A percentile compares a stretch with the other conserved stretches of the same genome.
Conservation (phyloP, 2,888 invertebrate species). For the Leptodirus hochenwartii region DNA sequence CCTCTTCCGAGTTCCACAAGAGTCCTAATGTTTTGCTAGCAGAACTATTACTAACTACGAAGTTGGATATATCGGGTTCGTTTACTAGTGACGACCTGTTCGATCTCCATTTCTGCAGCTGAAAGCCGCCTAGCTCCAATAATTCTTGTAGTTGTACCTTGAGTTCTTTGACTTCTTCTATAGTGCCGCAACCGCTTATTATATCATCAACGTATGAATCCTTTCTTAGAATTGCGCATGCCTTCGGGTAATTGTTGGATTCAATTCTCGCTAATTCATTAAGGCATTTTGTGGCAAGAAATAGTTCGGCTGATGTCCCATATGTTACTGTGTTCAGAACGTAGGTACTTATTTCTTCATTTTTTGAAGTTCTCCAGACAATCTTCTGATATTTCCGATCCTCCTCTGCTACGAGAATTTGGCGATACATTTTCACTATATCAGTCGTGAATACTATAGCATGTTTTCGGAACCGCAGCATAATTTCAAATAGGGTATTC, state of each 20-base stretch:
- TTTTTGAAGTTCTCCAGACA: constrained; percentile 10
- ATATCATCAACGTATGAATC: constrained; percentile 2
- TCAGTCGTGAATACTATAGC: constrained; percentile 10
- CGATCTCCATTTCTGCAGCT: constrained; percentile 5
- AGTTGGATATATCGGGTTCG: too few relatives aligned
- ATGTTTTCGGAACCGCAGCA: too few relatives aligned
- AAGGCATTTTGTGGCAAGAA: constrained; percentile 10
- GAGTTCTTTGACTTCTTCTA: background rate
- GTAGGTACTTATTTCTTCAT: constrained; percentile 10
- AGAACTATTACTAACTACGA: too few relatives aligned
- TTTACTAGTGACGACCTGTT: too few relatives aligned
- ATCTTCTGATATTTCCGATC: constrained; percentile 11
- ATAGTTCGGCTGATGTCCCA: constrained; percentile 12
- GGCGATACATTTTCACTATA: constrained; percentile 11
- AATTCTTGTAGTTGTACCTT: background rate
- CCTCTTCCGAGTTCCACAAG: constrained; percentile 10
- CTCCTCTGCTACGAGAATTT: constrained; percentile 1
- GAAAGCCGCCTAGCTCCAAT: background rate
- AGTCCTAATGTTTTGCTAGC: constrained; percentile 9
- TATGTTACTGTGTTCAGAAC: constrained; percentile 13
- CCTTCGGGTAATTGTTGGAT: constrained; percentile 10
- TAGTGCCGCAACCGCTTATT: background rate
- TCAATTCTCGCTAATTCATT: constrained; percentile 8
- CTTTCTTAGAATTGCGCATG: constrained; percentile 12
- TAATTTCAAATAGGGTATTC: constrained; percentile 11